A percentile compares a stretch with the other conserved stretches of the same genome.
phyloP scores from a whole-genome alignment of 2,797 vertebrate genomes.

The Semotilus atromaculatus region DNA sequence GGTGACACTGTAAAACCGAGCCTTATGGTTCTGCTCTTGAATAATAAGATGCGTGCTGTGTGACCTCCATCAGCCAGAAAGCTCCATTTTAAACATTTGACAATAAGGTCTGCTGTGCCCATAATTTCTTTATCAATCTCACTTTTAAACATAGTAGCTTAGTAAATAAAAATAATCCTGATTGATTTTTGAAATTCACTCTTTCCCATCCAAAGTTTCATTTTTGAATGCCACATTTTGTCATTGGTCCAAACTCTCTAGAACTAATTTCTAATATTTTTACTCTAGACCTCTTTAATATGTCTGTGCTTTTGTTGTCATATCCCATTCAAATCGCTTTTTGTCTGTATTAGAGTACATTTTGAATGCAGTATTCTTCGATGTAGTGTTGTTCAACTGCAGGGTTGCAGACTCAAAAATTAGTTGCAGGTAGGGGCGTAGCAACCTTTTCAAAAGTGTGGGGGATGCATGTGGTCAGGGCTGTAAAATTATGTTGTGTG shows the following conservation, averaged over 20 bases:
- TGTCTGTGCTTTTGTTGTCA: background rate
- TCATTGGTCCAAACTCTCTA: background rate
- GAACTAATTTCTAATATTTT: background rate
- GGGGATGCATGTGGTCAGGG: too few species aligned
- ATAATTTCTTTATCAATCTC: background rate
- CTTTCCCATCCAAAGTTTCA: background rate
- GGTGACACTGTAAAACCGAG: background rate
- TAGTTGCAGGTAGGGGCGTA: too few species aligned
- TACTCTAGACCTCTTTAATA: background rate
- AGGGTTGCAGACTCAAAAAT: background rate
- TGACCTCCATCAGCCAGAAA: background rate
- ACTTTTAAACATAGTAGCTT: background rate
- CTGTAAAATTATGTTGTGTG: too few species aligned
- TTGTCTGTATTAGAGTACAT: background rate
- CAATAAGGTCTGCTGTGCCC: background rate
- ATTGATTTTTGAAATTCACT: background rate
- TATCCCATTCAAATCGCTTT: background rate
- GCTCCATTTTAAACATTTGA: background rate
- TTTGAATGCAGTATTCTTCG: background rate
- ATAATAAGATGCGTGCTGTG: conserved; percentile 9
- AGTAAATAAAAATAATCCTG: background rate
- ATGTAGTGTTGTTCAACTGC: background rate
- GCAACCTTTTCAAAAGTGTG: too few species aligned
- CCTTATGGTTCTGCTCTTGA: background rate
- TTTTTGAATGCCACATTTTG: background rate